Evolutionary conservation across 2,113 vertebrate genomes (phyloP).

Genomic region (Riparia riparia): DNA sequence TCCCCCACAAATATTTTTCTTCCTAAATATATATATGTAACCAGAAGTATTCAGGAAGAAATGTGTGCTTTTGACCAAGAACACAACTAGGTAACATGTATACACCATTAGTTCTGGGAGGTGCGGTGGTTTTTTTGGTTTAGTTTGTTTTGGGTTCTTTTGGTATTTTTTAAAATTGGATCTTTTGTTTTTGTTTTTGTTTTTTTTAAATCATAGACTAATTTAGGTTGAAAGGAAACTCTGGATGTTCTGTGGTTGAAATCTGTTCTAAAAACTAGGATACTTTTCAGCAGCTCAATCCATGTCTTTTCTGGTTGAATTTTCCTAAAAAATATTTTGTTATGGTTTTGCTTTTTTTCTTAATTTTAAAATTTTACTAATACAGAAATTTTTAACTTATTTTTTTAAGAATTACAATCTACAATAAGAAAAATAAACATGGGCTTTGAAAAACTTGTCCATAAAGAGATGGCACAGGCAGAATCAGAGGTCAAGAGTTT

Average conservation of each 20-base stretch:
- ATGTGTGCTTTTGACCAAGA: not conserved
- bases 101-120: not conserved
- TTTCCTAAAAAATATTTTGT: not conserved
- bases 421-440: not conserved
- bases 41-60: not conserved
- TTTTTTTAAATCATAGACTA: not conserved
- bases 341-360: not conserved
- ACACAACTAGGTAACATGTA: not conserved
- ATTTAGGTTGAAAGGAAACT: not conserved
- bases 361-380: not conserved
- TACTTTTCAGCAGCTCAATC: not conserved
- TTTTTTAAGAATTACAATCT: not conserved
- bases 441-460: not conserved
- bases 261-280: not conserved
- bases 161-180: rapidly evolving
- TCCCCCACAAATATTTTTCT: not conserved
- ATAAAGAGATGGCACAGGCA: not conserved
- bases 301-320: not conserved
- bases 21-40: not conserved
- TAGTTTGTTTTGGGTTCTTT: not conserved
- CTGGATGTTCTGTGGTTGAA: not conserved
- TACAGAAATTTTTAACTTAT: not conserved
- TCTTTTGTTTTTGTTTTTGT: too few relatives aligned
- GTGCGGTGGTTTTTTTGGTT: rapidly evolving
- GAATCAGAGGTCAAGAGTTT: not conserved